Conservation (phyloP, 2,797 vertebrate species). For the Atherinosoma microstoma region DNA sequence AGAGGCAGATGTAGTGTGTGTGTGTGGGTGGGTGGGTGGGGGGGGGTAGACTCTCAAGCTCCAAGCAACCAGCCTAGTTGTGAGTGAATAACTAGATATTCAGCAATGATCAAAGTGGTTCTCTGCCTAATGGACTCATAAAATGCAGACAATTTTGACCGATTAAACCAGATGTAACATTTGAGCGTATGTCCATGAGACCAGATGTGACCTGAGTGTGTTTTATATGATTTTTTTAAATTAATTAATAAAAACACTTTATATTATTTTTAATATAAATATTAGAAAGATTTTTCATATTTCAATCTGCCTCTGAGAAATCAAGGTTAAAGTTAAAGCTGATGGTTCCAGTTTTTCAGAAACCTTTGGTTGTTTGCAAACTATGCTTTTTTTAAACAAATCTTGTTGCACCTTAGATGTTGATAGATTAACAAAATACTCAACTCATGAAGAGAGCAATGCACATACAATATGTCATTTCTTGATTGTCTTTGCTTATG, state of each 20-base stretch:
- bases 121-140: background rate
- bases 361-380: background rate
- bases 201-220: background rate
- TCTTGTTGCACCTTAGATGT: background rate
- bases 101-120: background rate
- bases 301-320: background rate
- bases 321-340: background rate
- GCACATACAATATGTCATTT: background rate
- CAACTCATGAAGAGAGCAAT: background rate
- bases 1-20: conserved; percentile 13
- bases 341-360: background rate
- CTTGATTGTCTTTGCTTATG: background rate
- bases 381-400: background rate
- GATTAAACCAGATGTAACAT: background rate
- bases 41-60: conserved; percentile 19
- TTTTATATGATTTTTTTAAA: background rate
- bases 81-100: background rate
- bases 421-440: background rate
- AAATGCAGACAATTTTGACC: conserved; percentile 4
- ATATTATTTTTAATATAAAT: too few relatives aligned
- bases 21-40: background rate
- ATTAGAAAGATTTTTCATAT: background rate
- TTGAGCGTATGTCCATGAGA: background rate
- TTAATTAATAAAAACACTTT: too few relatives aligned
- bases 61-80: conserved; percentile 6